Base-by-base conservation (phyloP, 2,797 vertebrate species). In the Sebastes hubbsi region DNA sequence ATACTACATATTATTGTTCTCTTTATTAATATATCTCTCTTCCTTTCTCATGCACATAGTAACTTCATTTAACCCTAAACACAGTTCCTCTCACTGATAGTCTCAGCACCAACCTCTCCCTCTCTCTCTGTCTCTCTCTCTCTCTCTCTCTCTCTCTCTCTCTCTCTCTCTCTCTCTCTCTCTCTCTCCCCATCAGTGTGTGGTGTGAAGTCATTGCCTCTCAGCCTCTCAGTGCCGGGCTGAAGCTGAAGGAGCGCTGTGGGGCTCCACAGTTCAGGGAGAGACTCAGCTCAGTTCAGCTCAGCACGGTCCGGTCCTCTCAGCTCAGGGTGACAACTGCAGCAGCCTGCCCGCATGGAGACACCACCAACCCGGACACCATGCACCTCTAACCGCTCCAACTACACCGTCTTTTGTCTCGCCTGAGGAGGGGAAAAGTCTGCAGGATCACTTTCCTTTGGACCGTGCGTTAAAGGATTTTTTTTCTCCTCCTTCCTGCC, bases 381-480 rank as follows among this genome's bases (percentile, higher is more conserved):
- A 81, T 92, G 91, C 94, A 78, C 90, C 67, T 87, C 68, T 92
- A 72, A 86, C 1, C 52, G 71, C 81, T 46, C 46, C 82, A 29
- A 36, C 72, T 38, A 5, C 73, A 6, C 63, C 69, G 81, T 83
- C 68, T 75, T 86, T 82, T 80, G 60, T 88, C 22, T 61, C 36
- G 77, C 77, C 73, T 18, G 81, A 77, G 65, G 72, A 64, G 42
- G 14, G 25, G 87, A 91, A 38, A 38, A 91, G 87, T 92, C 93
- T 86, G 80, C 77, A 49, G 66, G 83, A 77, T 85, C 89, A 94
- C 93, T 95, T 94, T 93, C 65, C 34, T 22, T 78, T 81, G 89
- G 86, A 78, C 83, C 77, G 83, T 83, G 87, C 90, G 89, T 80
- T 68, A 58, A 38, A 70, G 80, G 81, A 74, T 76, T 80, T 81